Percentiles rank a stretch among this genome's conserved stretches.
phyloP scores from a whole-genome alignment of 2,113 vertebrate genomes.

The Anolis carolinensis region DNA sequence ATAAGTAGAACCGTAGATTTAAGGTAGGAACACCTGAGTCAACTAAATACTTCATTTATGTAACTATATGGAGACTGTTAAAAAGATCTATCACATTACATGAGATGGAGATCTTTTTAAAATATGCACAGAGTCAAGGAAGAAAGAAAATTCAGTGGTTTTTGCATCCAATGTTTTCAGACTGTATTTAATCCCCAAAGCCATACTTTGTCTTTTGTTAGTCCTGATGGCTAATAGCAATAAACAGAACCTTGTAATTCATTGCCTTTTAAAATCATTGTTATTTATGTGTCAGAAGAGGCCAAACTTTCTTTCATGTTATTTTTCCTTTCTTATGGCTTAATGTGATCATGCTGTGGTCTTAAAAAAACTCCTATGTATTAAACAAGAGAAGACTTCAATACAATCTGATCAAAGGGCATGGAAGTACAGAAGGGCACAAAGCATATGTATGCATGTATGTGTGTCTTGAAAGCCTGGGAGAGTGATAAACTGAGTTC shows the following conservation, averaged over 20 bases:
- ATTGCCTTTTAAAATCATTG: conserved; percentile 38
- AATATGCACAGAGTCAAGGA: conserved; percentile 21
- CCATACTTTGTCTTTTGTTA: conserved; percentile 42
- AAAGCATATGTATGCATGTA: conserved; percentile 57
- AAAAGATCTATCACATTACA: neutral
- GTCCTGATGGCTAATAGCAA: conserved; percentile 29
- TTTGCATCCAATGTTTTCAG: conserved; percentile 50
- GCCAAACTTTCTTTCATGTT: conserved; percentile 67
- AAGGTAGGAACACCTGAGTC: neutral
- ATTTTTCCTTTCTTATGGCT: conserved; percentile 61
- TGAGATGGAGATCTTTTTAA: neutral
- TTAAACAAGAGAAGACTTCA: conserved; percentile 72
- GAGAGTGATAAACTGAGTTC: conserved; percentile 59
- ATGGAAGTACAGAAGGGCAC: conserved; percentile 55
- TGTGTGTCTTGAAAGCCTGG: conserved; percentile 34
- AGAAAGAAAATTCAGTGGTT: conserved; percentile 26
- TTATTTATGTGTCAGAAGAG: conserved; percentile 58
- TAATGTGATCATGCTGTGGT: conserved; percentile 66
- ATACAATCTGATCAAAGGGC: conserved; percentile 69
- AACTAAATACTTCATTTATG: neutral
- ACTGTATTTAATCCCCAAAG: conserved; percentile 15
- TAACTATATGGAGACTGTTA: no score
- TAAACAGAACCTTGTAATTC: conserved; percentile 49
- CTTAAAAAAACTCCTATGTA: conserved; percentile 37
- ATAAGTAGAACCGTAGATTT: neutral